Conservation (phyloP, 2,888 invertebrate species). For the Tenodera sinensis region DNA sequence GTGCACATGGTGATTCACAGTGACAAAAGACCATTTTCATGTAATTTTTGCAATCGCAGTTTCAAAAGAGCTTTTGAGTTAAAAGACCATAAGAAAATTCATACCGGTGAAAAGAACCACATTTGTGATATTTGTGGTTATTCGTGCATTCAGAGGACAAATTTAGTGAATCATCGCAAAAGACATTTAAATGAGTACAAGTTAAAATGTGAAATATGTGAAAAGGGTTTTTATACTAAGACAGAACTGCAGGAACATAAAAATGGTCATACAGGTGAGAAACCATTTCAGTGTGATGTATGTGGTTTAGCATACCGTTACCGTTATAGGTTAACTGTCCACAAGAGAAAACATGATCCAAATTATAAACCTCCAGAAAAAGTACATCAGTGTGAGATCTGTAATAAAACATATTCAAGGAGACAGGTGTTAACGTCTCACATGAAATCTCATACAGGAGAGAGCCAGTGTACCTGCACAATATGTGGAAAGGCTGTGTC, state of each 20-base stretch:
- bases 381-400: conserved; percentile 44
- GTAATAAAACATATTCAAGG: conserved; percentile 44
- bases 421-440: conserved; percentile 44
- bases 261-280: conserved; percentile 53
- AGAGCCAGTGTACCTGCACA: conserved; percentile 56
- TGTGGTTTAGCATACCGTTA: conserved; percentile 39
- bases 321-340: conserved; percentile 32
- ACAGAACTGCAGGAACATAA: conserved; percentile 54
- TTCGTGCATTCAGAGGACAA: conserved; percentile 26
- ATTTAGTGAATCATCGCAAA: conserved; percentile 28
- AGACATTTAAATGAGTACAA: conserved; percentile 31
- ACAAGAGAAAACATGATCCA: conserved; percentile 43
- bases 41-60: conserved; percentile 25
- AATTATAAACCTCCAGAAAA: conserved; percentile 43
- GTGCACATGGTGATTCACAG: conserved; percentile 31
- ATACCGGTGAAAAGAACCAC: conserved; percentile 28
- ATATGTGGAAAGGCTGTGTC: conserved; percentile 60
- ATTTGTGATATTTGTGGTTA: conserved; percentile 29
- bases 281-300: conserved; percentile 51
- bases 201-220: conserved; percentile 50
- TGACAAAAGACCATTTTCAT: conserved; percentile 29
- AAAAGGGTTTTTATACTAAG: conserved; percentile 51
- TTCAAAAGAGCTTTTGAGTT: conserved; percentile 30
- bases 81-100: conserved; percentile 30
- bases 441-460: conserved; percentile 42